Percentiles rank a stretch among this genome's conserved stretches.
phyloP scores from a whole-genome alignment of 1,140 invertebrate genomes.

The Helicoverpa armigera region DNA sequence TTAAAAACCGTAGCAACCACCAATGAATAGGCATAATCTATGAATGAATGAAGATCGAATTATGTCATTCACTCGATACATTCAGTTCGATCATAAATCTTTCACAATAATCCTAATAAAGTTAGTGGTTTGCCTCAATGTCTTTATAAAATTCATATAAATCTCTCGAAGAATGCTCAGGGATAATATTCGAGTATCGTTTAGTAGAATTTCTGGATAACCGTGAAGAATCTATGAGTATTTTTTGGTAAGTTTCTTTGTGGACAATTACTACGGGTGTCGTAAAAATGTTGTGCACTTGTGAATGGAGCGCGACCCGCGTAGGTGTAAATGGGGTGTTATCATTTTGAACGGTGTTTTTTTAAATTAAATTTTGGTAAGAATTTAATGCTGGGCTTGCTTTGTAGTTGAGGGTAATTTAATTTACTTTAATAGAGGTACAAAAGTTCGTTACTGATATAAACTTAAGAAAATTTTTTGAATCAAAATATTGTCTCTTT shows the following conservation, averaged over 20 bases:
- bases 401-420: no score
- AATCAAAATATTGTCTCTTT: no score
- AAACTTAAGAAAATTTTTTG: no score
- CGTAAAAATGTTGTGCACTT: slow-evolving; percentile 56
- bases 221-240: slow-evolving; percentile 67
- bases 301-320: slow-evolving; percentile 28
- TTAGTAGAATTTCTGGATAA: slow-evolving; percentile 58
- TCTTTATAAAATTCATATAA: slow-evolving; percentile 76
- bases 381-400: no score
- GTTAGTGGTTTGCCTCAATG: slow-evolving; percentile 56
- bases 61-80: slow-evolving; percentile 31
- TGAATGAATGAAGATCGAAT: slow-evolving; percentile 47
- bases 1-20: slow-evolving; percentile 15
- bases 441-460: no score
- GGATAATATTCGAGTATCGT: slow-evolving; percentile 55
- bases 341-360: neutral
- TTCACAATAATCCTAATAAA: slow-evolving; percentile 54
- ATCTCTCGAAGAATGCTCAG: slow-evolving; percentile 56
- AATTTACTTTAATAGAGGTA: no score
- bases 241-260: slow-evolving; percentile 60
- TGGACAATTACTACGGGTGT: slow-evolving; percentile 71
- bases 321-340: slow-evolving; percentile 48
- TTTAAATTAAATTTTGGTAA: neutral
- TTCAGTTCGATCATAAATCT: slow-evolving; percentile 48
- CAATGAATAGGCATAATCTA: slow-evolving; percentile 10